Evolutionary conservation across 2,888 invertebrate genomes (phyloP).

Genomic region (Drosophila anomalata): DNA sequence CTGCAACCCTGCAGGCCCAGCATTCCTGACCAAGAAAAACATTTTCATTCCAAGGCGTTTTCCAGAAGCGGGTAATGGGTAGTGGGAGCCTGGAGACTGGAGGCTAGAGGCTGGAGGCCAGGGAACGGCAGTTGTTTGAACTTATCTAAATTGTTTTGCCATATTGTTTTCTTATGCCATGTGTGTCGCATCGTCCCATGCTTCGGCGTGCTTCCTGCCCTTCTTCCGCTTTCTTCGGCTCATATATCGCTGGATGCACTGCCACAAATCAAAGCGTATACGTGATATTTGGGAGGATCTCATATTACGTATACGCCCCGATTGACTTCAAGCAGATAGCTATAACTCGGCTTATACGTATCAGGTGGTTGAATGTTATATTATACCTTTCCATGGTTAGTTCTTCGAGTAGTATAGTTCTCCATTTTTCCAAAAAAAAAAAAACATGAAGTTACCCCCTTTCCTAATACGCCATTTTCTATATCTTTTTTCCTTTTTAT

Average conservation of each 20-base stretch:
- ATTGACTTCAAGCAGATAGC: too few relatives aligned
- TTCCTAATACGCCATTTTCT: too few relatives aligned
- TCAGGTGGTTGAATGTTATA: not conserved
- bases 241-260: slow-evolving; percentile 8
- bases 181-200: slow-evolving; percentile 58
- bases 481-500: too few relatives aligned
- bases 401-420: not conserved
- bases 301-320: not conserved
- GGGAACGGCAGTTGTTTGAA: slow-evolving; percentile 70
- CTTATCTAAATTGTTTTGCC: slow-evolving; percentile 80
- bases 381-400: not conserved
- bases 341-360: not conserved
- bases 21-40: slow-evolving; percentile 72
- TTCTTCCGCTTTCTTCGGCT: not conserved
- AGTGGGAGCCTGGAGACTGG: not conserved
- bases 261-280: not conserved
- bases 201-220: slow-evolving; percentile 7
- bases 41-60: slow-evolving; percentile 74
- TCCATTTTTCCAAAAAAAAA: too few relatives aligned
- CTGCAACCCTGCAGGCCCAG: slow-evolving; percentile 44
- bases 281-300: too few relatives aligned
- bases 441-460: too few relatives aligned
- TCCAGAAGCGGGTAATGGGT: not conserved
- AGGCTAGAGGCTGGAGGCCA: not conserved
- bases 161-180: slow-evolving; percentile 79